Evolutionary conservation across 1,140 invertebrate species (phyloP), one percentile per base, ranked within the genome.

Genomic region (Riptortus pedestris): DNA sequence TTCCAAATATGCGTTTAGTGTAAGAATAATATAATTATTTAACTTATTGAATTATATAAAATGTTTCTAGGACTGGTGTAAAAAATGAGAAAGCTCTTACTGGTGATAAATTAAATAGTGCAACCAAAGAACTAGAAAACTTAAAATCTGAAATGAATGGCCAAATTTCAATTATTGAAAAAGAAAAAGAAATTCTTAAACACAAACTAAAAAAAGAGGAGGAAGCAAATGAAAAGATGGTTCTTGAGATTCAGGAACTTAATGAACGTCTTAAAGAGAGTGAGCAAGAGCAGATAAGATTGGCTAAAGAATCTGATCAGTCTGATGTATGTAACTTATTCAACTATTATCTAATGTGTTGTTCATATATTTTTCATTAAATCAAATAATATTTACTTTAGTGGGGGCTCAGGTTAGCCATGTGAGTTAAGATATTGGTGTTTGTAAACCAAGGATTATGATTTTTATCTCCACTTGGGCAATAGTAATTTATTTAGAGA

Each of bases 191-290:
- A 55, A 24, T 27, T 9, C 14, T 55, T 2, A 7, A 3, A 2
- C 14, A 55, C 4, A 55, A 55, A 55, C 14, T 55, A 55, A 55
- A 22, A 14, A 24, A 55, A 14, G 51, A 55, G 26, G 24, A 55
- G 26, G 22, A 1, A 2, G 3, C 51, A 0, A 55, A 55, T 9
- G 51, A 55, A 26, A 55, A 55, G 26, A 55, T 55, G 51, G 14
- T 27, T 2, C 20, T 24, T 45, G 29, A 51, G 48, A 59, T 60
- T 48, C 38, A 65, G 24, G 38, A 51, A 24, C 20, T 51, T 7
- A 60, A 47, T 60, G 43, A 48, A 28, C 11, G 20, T 27, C 38
- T 60, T 22, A 51, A 29, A 60, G 64, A 65, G 31, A 24, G 43
- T 52, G 38, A 65, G 18, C n/a, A 58, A 26, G 64, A 45, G 43